Evolutionary conservation across 2,113 vertebrate genomes (phyloP).

Genomic region (Megaceryle maxima): DNA sequence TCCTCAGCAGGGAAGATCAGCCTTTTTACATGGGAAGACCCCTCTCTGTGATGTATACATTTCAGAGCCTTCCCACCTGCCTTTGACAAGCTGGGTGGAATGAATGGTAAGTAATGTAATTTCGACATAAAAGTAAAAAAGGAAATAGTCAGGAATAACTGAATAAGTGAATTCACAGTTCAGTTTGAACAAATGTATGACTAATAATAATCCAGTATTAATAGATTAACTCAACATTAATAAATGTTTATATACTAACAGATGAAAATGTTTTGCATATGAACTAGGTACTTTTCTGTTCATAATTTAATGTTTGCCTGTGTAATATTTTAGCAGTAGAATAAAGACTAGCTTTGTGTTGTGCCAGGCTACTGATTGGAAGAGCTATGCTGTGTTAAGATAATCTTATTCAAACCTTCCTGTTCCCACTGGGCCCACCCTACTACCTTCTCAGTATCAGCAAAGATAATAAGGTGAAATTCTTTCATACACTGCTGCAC

Average conservation of each 20-base stretch:
- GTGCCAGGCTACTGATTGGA: not conserved
- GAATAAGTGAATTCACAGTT: not conserved
- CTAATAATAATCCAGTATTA: not conserved
- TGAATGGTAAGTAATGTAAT: not conserved
- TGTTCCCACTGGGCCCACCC: not conserved
- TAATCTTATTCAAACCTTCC: not conserved
- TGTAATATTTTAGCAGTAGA: not conserved
- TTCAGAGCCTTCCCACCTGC: not conserved
- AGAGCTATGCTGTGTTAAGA: not conserved
- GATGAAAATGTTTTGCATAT: not conserved
- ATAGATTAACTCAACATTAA: not conserved
- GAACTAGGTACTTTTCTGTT: not conserved
- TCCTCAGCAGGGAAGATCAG: conserved; percentile 19
- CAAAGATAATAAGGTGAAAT: not conserved
- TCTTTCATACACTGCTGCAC: not conserved
- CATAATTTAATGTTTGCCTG: not conserved
- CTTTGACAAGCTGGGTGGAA: not conserved
- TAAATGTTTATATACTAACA: not conserved
- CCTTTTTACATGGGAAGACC: not conserved
- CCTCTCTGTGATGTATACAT: not conserved
- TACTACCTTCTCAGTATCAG: not conserved
- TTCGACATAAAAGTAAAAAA: not conserved
- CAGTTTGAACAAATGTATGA: not conserved
- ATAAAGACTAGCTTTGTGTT: not conserved
- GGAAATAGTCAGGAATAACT: not conserved